Percentiles rank a stretch among this genome's conserved stretches.
Evolutionary conservation across 2,113 vertebrate species (phyloP).

Genomic region (Poicephalus gulielmi): DNA sequence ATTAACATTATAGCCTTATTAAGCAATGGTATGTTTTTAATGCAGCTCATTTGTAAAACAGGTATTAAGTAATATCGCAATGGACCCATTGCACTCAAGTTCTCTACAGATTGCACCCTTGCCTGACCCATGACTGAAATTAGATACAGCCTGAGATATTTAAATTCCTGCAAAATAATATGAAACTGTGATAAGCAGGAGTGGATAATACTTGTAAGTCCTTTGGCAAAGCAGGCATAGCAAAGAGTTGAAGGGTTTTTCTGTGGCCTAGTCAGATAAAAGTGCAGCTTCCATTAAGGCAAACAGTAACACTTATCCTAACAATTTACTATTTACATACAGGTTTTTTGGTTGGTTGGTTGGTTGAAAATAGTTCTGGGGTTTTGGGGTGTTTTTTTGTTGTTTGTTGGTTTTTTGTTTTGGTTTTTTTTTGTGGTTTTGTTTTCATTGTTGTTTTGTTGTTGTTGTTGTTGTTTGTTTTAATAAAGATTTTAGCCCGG

Average conservation of each 20-base stretch:
- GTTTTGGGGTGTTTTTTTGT: neutral
- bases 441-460: neutral
- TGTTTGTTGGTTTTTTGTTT: neutral
- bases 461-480: neutral
- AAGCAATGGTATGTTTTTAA: slow-evolving; percentile 30
- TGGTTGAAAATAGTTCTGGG: neutral
- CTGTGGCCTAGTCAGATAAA: neutral
- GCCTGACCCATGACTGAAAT: neutral
- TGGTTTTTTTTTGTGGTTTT: neutral
- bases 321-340: neutral
- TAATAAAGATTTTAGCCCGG: neutral
- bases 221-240: neutral
- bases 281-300: neutral
- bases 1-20: slow-evolving; percentile 57
- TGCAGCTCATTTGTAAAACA: slow-evolving; percentile 36
- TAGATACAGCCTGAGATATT: neutral
- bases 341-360: neutral
- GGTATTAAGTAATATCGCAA: neutral
- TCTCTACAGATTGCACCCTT: neutral
- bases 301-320: neutral
- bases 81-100: neutral
- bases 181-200: neutral
- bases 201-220: neutral
- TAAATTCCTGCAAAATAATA: neutral
- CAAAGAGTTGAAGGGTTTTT: neutral